phyloP scores from a whole-genome alignment of 1,140 invertebrate genomes.

The Bombus superbus region DNA sequence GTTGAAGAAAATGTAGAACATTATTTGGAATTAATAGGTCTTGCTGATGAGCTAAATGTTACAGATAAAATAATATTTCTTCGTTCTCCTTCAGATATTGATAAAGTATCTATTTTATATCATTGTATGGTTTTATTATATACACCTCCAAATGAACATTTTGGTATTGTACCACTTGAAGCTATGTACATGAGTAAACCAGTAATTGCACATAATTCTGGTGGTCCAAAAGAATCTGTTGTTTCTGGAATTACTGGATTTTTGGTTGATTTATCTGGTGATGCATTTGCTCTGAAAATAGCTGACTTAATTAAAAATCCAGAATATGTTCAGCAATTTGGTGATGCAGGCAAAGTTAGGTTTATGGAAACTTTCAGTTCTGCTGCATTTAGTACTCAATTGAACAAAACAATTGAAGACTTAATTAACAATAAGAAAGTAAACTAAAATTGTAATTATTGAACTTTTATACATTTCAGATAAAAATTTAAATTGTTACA shows the following conservation, averaged over 20 bases:
- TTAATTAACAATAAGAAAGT: constrained; percentile 66
- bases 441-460: constrained; percentile 25
- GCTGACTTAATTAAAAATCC: constrained; percentile 85
- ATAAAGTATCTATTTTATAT: constrained; percentile 92
- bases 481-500: constrained; percentile 1
- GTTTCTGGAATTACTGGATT: constrained; percentile 94
- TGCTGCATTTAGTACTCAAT: constrained; percentile 84
- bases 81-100: constrained; percentile 92
- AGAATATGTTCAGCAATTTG: constrained; percentile 84
- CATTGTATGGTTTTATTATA: constrained; percentile 93
- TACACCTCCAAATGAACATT: constrained; percentile 98
- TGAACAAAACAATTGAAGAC: constrained; percentile 82
- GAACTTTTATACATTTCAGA: not conserved
- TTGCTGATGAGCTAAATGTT: constrained; percentile 87
- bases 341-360: constrained; percentile 83
- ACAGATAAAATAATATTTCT: constrained; percentile 91
- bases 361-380: constrained; percentile 87
- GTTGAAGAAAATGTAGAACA: constrained; percentile 96
- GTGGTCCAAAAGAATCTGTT: constrained; percentile 97
- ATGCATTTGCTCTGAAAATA: constrained; percentile 92
- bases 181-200: constrained; percentile 97
- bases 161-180: constrained; percentile 99
- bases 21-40: constrained; percentile 89
- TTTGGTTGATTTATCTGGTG: constrained; percentile 88
- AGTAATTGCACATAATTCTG: constrained; percentile 97